These are phyloP conservation scores for Palythoa heliodiscus DNA, from an alignment of 92 coral and sea anemone genomes.

Conservation along the genomic window DNA sequence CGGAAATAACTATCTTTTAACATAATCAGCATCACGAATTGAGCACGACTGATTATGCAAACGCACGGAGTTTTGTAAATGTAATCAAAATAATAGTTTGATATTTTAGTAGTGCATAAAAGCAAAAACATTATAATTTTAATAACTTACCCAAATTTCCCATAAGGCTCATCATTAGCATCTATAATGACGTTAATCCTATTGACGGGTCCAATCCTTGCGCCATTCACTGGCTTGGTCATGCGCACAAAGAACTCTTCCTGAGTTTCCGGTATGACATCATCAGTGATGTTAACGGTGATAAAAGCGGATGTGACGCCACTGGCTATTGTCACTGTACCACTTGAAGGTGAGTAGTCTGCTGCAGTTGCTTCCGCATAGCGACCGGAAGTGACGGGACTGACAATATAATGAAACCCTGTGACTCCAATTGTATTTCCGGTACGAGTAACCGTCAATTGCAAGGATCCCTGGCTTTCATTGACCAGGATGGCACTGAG, in stretches of 20 bases:
- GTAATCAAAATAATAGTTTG: too few species aligned
- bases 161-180: slow-evolving; percentile 89
- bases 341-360: slow-evolving; percentile 74
- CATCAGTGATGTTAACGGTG: slow-evolving; percentile 68
- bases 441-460: slow-evolving; percentile 63
- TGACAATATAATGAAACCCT: slow-evolving; percentile 75
- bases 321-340: slow-evolving; percentile 61
- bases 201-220: slow-evolving; percentile 65
- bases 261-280: slow-evolving; percentile 71
- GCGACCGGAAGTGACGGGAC: slow-evolving; percentile 51
- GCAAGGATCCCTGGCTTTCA: slow-evolving; percentile 55
- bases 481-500: slow-evolving; percentile 60
- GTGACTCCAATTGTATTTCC: slow-evolving; percentile 66
- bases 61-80: too few species aligned
- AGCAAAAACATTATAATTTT: neutral
- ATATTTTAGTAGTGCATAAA: too few species aligned
- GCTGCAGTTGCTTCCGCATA: slow-evolving; percentile 48
- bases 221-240: slow-evolving; percentile 85
- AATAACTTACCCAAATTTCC: slow-evolving; percentile 81
- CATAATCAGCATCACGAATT: too few species aligned
- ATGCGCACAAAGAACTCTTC: slow-evolving; percentile 85
- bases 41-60: too few species aligned
- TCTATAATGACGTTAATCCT: slow-evolving; percentile 73
- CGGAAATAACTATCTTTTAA: too few species aligned
- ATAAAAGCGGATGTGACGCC: slow-evolving; percentile 55